phyloP scores from a whole-genome alignment of 1,140 invertebrate genomes.

The Drosophila albomicans region DNA sequence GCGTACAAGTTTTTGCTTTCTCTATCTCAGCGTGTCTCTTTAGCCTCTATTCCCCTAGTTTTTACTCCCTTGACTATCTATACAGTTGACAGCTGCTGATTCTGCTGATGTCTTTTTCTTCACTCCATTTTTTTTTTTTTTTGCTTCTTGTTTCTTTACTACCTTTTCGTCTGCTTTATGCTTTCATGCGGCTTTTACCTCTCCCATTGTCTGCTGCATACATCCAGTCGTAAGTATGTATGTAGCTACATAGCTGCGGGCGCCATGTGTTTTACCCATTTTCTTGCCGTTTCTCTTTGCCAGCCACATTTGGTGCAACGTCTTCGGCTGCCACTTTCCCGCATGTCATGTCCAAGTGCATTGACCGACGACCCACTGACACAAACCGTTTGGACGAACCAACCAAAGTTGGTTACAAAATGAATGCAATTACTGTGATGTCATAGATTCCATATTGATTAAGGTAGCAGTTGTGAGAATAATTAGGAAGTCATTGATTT shows the following conservation, averaged over 20 bases:
- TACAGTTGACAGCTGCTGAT: conserved; percentile 49
- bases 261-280: conserved; percentile 68
- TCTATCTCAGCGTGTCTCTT: conserved; percentile 17
- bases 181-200: conserved; percentile 37
- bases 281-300: conserved; percentile 39
- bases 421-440: not conserved
- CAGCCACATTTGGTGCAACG: conserved; percentile 27
- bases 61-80: conserved; percentile 21
- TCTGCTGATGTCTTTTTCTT: conserved; percentile 39
- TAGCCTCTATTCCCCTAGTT: conserved; percentile 2
- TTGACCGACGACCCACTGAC: conserved; percentile 74
- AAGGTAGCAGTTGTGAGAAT: too few species aligned
- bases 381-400: conserved; percentile 24
- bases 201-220: conserved; percentile 61
- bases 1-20: conserved; percentile 44
- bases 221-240: too few species aligned
- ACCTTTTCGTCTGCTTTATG: conserved; percentile 50
- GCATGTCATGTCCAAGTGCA: conserved; percentile 50
- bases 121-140: not conserved
- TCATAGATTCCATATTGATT: too few species aligned
- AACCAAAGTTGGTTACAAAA: conserved; percentile 8
- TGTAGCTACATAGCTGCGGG: conserved; percentile 67
- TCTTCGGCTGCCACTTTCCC: conserved; percentile 26
- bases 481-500: too few species aligned
- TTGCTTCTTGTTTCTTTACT: not conserved